Base-by-base conservation (phyloP, 2,888 invertebrate species). In the Smittia aterrima region DNA sequence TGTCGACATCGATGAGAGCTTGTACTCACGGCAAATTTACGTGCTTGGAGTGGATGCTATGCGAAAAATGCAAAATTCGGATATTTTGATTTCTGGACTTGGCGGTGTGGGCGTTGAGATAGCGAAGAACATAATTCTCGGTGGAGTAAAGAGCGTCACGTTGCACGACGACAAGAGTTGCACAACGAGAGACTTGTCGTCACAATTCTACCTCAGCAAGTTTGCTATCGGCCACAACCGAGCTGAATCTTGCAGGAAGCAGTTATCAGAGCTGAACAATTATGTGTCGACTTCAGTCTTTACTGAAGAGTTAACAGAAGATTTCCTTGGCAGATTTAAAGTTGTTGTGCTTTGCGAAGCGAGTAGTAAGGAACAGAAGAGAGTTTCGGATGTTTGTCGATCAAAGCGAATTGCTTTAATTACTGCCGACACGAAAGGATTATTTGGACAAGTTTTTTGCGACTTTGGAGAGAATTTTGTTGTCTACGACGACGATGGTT, bases 11-110 rank as follows among this genome's bases (percentile, higher is more conserved):
- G 95, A 95, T 86, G 95, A 95, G 84, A 91, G 92, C 79, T 86
- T 95, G 76, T 95, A 95, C 84, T 95, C 95, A 77, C 87, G 95
- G 80, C 95, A 95, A 85, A 87, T 95, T n/a, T 99, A 99, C 84
- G 98, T 99, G 66, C 87, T 99, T 80, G 99, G 99, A 1, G 97
- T 98, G 84, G 98, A 98, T 83, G 99, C 99, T 77, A 99, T 99
- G 99, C 92, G 95, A 76, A 91, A 95, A 76, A 97, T 99, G 96
- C 96, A 96, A 75, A 89, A 87, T 79, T 95, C 98, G 75, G 95
- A 96, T 81, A 94, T 99, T 75, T 88, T 99, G 76, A 89, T 99
- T 78, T 96, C 94, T n/a, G 99, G 99, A 20, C 86, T 99, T 78
- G 93, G 93, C 73, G 98, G 98, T 70, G 88, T 99, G 72, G 99